A percentile compares a stretch with the other conserved stretches of the same genome.
Conservation (phyloP, 2,888 invertebrate species). For the Sacculina carcini region DNA sequence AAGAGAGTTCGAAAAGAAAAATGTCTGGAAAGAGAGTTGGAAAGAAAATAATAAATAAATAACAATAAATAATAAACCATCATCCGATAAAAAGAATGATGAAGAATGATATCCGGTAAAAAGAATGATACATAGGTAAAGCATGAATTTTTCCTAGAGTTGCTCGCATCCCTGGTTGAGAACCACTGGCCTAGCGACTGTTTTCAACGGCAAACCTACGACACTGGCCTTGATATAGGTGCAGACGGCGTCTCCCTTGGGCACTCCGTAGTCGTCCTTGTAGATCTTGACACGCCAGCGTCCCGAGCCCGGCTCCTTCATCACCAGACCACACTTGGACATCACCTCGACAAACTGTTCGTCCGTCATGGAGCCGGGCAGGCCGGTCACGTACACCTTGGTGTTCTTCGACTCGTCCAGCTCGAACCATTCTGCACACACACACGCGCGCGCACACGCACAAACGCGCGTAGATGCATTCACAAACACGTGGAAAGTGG, state of each 20-base stretch:
- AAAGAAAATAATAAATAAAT: too few species aligned
- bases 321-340: constrained; percentile 85
- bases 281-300: constrained; percentile 72
- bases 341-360: constrained; percentile 74
- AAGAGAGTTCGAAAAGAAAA: too few species aligned
- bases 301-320: constrained; percentile 50
- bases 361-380: constrained; percentile 64
- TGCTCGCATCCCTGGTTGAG: too few species aligned
- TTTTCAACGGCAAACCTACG: too few species aligned
- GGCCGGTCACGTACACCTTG: constrained; percentile 80
- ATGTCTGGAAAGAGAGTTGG: too few species aligned
- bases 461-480: background rate
- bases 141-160: too few species aligned
- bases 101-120: too few species aligned
- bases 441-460: background rate
- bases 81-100: too few species aligned
- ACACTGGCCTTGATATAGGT: constrained; percentile 63
- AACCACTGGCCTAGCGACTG: too few species aligned
- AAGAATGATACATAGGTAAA: too few species aligned
- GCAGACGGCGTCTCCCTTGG: constrained; percentile 90
- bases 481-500: too few species aligned
- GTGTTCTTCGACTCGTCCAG: constrained; percentile 63
- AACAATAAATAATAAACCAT: too few species aligned
- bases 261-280: constrained; percentile 40
- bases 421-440: constrained; percentile 59